phyloP scores from a whole-genome alignment of 2,113 vertebrate species.

The Promerops cafer region DNA sequence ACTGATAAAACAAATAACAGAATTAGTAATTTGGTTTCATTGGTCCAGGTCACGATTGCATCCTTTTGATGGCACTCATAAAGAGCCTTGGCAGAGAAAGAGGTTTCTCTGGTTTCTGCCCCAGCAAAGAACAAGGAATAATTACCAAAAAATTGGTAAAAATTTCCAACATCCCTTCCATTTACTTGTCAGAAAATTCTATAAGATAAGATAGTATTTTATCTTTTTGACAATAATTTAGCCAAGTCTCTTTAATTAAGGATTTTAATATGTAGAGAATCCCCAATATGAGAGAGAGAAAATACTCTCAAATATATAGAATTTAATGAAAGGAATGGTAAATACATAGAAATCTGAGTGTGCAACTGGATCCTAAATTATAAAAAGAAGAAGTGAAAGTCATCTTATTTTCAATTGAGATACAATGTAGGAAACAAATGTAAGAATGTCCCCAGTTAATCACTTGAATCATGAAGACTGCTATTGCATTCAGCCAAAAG shows the following conservation, averaged over 20 bases:
- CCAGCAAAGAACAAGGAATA: background rate
- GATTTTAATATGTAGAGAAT: background rate
- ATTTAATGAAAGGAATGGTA: background rate
- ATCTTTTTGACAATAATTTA: background rate
- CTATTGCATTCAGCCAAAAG: background rate
- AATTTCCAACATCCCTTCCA: background rate
- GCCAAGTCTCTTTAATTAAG: background rate
- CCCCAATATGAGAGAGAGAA: background rate
- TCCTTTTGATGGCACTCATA: background rate
- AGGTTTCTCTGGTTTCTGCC: background rate
- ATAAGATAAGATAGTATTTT: background rate
- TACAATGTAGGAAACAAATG: background rate
- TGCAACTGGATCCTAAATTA: background rate
- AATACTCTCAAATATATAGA: background rate
- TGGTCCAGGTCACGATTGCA: background rate
- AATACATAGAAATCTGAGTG: background rate
- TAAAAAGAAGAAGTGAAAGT: background rate
- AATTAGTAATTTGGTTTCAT: background rate
- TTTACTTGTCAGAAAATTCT: background rate
- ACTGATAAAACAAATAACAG: background rate
- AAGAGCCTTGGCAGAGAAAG: background rate
- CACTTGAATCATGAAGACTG: background rate
- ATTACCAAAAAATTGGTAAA: background rate
- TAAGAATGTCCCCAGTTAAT: background rate
- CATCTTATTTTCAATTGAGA: background rate